phyloP scores from a whole-genome alignment of 2,797 vertebrate genomes.

The Lepus townsendii region DNA sequence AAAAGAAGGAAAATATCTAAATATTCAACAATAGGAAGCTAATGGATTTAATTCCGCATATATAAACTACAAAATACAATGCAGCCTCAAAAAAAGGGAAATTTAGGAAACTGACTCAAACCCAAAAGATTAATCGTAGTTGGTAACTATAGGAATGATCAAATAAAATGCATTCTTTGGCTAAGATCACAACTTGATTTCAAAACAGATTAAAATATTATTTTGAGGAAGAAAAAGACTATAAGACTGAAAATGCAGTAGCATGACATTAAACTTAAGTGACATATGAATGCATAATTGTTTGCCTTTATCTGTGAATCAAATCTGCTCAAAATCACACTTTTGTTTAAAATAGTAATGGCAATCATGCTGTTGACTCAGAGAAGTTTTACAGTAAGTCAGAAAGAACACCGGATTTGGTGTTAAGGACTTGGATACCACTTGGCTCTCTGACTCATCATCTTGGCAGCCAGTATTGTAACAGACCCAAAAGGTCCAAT shows the following conservation, averaged over 20 bases:
- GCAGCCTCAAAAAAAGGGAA: neutral
- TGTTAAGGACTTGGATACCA: neutral
- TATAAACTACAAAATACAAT: conserved; percentile 34
- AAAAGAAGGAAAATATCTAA: conserved; percentile 22
- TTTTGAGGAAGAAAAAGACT: conserved; percentile 5
- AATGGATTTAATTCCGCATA: neutral
- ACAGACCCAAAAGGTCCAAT: neutral
- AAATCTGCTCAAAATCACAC: conserved; percentile 27
- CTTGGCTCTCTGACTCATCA: neutral
- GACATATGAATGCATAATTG: neutral
- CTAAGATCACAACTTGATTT: conserved; percentile 20
- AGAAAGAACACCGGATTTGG: conserved; percentile 26
- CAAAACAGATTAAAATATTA: conserved; percentile 42
- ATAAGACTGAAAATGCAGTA: neutral
- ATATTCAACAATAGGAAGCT: neutral
- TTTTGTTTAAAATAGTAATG: conserved; percentile 48
- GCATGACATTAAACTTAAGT: conserved; percentile 50
- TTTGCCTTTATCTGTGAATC: conserved; percentile 35
- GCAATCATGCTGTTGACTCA: conserved; percentile 17
- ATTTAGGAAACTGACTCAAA: conserved; percentile 23
- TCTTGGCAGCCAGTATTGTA: neutral
- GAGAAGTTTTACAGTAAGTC: conserved; percentile 20
- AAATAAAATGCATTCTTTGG: neutral
- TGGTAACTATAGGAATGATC: conserved; percentile 1
- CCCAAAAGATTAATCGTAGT: neutral